Percentiles rank a stretch among this genome's conserved stretches.
Conservation (phyloP, 2,888 invertebrate species). For the Cinara cedri region DNA sequence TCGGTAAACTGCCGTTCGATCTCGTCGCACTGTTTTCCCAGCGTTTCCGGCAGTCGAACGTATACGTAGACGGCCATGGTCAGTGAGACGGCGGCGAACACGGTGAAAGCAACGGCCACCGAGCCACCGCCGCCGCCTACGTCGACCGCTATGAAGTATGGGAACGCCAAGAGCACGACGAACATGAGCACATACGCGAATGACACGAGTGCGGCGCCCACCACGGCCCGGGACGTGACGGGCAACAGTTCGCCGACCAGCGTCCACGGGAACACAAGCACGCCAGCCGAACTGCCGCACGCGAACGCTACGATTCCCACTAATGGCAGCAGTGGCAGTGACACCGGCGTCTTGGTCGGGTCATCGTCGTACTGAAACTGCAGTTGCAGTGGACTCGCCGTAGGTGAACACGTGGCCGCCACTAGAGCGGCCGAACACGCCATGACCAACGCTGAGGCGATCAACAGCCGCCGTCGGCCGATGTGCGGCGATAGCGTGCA, state of each 20-base stretch:
- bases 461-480: conserved; percentile 66
- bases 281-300: conserved; percentile 66
- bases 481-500: conserved; percentile 65
- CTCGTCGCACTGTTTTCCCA: conserved; percentile 67
- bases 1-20: conserved; percentile 64
- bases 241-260: conserved; percentile 67
- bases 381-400: conserved; percentile 20
- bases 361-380: conserved; percentile 60
- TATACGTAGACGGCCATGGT: conserved; percentile 65
- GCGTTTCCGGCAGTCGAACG: conserved; percentile 68
- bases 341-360: conserved; percentile 63
- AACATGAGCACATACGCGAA: conserved; percentile 68
- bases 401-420: conserved; percentile 49
- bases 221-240: conserved; percentile 65
- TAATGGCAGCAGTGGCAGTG: conserved; percentile 47
- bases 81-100: conserved; percentile 65
- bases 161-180: conserved; percentile 66
- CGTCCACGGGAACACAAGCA: conserved; percentile 69
- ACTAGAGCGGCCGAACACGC: conserved; percentile 59
- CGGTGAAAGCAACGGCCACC: conserved; percentile 61
- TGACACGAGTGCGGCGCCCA: conserved; percentile 66
- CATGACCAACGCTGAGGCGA: conserved; percentile 68
- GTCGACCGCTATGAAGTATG: conserved; percentile 63
- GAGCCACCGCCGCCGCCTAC: background rate
- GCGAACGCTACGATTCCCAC: conserved; percentile 64